Percentiles rank a stretch among this genome's conserved stretches.
Evolutionary conservation across 2,113 vertebrate species (phyloP).

Genomic region (Chlamydotis undulata): DNA sequence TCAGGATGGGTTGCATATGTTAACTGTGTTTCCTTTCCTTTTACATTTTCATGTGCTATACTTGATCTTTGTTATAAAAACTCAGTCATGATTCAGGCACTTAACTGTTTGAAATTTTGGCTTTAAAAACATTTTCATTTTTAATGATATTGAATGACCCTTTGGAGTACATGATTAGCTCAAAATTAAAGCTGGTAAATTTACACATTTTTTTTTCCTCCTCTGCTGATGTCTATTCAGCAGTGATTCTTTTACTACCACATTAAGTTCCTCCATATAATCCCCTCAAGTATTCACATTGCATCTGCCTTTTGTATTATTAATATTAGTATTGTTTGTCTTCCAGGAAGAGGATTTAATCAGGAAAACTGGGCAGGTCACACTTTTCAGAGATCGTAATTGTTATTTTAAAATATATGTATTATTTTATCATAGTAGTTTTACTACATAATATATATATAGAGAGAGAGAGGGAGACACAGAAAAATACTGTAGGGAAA

Average conservation of each 20-base stretch:
- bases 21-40: background rate
- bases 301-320: background rate
- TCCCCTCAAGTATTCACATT: background rate
- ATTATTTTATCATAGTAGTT: background rate
- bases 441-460: background rate
- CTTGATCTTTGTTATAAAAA: background rate
- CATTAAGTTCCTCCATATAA: background rate
- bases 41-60: background rate
- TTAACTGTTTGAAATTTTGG: background rate
- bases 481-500: background rate
- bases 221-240: background rate
- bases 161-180: background rate
- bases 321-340: background rate
- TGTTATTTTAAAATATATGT: background rate
- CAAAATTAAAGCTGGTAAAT: background rate
- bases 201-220: background rate
- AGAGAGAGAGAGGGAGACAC: background rate
- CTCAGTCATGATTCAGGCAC: background rate
- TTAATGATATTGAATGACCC: background rate
- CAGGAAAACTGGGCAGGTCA: background rate
- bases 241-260: background rate
- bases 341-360: background rate
- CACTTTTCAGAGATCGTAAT: background rate
- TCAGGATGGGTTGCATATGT: background rate
- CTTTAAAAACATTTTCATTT: conserved; percentile 7